A percentile compares a stretch with the other conserved stretches of the same genome.
phyloP scores from a whole-genome alignment of 2,888 invertebrate species.

The Notodonta dromedarius region DNA sequence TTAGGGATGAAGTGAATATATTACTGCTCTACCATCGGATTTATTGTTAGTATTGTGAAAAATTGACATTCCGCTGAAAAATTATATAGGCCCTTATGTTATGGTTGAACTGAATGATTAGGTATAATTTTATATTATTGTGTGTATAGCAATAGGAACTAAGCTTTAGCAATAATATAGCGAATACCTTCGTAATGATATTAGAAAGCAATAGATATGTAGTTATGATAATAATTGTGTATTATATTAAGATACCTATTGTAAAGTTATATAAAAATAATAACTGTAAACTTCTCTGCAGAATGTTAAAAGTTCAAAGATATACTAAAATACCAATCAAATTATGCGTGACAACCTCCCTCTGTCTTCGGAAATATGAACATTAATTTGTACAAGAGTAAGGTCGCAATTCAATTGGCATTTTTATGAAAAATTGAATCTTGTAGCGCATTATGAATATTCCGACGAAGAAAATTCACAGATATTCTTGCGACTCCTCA shows the following conservation, averaged over 20 bases:
- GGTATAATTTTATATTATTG: conserved; percentile 11
- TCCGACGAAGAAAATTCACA: conserved; percentile 21
- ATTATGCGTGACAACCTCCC: too few relatives aligned
- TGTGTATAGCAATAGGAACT: conserved; percentile 18
- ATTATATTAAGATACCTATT: not conserved
- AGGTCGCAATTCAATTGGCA: too few relatives aligned
- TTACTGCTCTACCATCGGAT: not conserved
- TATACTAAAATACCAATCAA: too few relatives aligned
- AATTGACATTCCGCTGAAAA: not conserved
- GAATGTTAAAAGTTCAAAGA: too few relatives aligned
- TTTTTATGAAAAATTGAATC: too few relatives aligned
- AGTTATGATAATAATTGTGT: not conserved
- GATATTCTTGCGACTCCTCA: conserved; percentile 24
- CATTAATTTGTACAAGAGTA: too few relatives aligned
- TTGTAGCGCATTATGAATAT: not conserved
- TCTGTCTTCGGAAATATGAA: too few relatives aligned
- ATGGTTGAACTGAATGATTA: not conserved
- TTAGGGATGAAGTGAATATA: too few relatives aligned
- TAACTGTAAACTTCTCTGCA: too few relatives aligned
- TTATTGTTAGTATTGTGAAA: not conserved
- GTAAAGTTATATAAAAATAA: too few relatives aligned
- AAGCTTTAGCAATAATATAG: conserved; percentile 33
- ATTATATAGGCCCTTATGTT: not conserved
- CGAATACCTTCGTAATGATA: conserved; percentile 17
- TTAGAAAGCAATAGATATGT: conserved; percentile 28